These are phyloP conservation scores for Myotis vivesi DNA, from an alignment of 2,797 vertebrate genomes.

Conservation along the genomic window DNA sequence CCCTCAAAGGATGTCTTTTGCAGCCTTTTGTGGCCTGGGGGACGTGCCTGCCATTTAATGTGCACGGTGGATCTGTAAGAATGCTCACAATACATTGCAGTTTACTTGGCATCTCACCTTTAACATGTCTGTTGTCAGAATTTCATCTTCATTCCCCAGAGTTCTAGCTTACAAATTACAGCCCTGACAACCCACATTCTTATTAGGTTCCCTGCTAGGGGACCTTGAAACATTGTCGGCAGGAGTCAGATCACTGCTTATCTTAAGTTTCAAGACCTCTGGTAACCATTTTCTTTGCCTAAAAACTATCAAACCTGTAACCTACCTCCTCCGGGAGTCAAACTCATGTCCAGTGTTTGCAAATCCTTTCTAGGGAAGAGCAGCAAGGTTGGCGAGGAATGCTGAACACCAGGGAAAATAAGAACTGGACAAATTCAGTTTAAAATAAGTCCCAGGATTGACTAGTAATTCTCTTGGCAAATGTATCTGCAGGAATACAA, in stretches of 20 bases:
- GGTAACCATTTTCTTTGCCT: constrained; percentile 26
- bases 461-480: background rate
- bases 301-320: background rate
- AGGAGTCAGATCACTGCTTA: constrained; percentile 28
- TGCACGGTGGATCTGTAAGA: background rate
- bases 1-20: constrained; percentile 14
- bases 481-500: background rate
- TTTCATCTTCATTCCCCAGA: constrained; percentile 32
- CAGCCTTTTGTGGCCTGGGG: background rate
- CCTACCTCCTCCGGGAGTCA: background rate
- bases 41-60: background rate
- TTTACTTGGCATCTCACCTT: constrained; percentile 30
- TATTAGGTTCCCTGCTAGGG: constrained; percentile 10
- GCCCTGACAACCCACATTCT: background rate
- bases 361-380: background rate
- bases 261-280: constrained; percentile 48
- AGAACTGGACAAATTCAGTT: background rate
- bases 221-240: constrained; percentile 44
- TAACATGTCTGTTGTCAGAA: background rate
- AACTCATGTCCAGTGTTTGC: background rate
- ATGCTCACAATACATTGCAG: background rate
- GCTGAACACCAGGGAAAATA: background rate
- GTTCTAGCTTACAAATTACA: constrained; percentile 21
- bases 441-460: background rate
- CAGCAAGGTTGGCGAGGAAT: background rate